Evolutionary conservation across 2,888 invertebrate species (phyloP).

Genomic region (Aleiodes alternator): DNA sequence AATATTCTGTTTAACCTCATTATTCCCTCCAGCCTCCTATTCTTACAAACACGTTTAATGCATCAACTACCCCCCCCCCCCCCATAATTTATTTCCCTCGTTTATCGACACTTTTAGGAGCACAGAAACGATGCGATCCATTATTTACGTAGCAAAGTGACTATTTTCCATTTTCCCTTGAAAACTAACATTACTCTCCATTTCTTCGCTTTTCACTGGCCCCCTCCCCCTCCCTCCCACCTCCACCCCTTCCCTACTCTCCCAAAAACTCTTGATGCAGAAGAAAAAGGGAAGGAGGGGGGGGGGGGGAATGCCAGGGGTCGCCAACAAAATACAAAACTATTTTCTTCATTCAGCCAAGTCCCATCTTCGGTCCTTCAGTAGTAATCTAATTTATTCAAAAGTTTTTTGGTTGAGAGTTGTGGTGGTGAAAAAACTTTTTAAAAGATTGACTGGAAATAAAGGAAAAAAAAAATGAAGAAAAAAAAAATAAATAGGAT

Average conservation of each 20-base stretch:
- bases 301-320: slow-evolving; percentile 10
- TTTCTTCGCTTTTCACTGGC: slow-evolving; percentile 6
- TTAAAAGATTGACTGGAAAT: not conserved
- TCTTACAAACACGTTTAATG: slow-evolving; percentile 26
- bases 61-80: slow-evolving; percentile 14
- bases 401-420: slow-evolving; percentile 54
- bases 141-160: slow-evolving; percentile 62
- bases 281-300: too few relatives aligned
- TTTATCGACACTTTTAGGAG: slow-evolving; percentile 38
- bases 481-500: not conserved
- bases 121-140: slow-evolving; percentile 60
- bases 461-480: slow-evolving; percentile 58
- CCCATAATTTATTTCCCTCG: not conserved
- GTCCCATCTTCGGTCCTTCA: too few relatives aligned
- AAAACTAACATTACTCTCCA: slow-evolving; percentile 28
- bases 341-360: too few relatives aligned
- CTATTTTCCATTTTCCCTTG: slow-evolving; percentile 38
- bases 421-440: slow-evolving; percentile 11
- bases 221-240: too few relatives aligned
- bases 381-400: slow-evolving; percentile 72
- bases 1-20: not conserved
- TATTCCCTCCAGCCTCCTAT: not conserved
- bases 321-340: too few relatives aligned
- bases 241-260: too few relatives aligned
- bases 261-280: not conserved